These are phyloP conservation scores for Gordius sp. DNA, from an alignment of 2,888 invertebrate species.

Conservation along the genomic window DNA sequence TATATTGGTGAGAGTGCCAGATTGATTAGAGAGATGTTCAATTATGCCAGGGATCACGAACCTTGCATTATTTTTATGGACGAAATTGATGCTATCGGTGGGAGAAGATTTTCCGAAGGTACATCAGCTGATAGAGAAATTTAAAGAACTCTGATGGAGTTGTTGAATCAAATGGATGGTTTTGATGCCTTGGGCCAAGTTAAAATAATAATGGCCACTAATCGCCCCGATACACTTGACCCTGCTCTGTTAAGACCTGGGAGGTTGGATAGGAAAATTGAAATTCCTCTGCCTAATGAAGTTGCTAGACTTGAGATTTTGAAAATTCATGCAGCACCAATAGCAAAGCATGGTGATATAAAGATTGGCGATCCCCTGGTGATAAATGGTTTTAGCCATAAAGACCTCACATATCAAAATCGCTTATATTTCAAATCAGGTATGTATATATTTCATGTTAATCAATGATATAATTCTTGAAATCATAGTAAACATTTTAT, in stretches of 20 bases:
- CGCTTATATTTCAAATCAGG: too few species aligned
- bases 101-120: constrained; percentile 83
- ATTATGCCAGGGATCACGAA: constrained; percentile 93
- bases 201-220: constrained; percentile 99
- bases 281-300: constrained; percentile 90
- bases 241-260: constrained; percentile 86
- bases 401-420: too few species aligned
- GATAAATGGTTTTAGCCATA: too few species aligned
- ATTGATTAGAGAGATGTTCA: constrained; percentile 95
- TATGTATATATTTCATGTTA: too few species aligned
- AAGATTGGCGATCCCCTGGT: too few species aligned
- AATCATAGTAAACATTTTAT: too few species aligned
- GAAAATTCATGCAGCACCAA: constrained; percentile 79
- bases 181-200: constrained; percentile 85
- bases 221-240: constrained; percentile 87
- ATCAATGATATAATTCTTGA: too few species aligned
- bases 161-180: constrained; percentile 98
- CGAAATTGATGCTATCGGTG: constrained; percentile 98
- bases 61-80: constrained; percentile 99
- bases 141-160: constrained; percentile 89
- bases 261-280: constrained; percentile 84
- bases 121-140: constrained; percentile 98
- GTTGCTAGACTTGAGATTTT: constrained; percentile 80
- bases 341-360: constrained; percentile 92
- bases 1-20: constrained; percentile 86